phyloP scores from a whole-genome alignment of 2,888 invertebrate genomes.

The Drosophila paranaensis region DNA sequence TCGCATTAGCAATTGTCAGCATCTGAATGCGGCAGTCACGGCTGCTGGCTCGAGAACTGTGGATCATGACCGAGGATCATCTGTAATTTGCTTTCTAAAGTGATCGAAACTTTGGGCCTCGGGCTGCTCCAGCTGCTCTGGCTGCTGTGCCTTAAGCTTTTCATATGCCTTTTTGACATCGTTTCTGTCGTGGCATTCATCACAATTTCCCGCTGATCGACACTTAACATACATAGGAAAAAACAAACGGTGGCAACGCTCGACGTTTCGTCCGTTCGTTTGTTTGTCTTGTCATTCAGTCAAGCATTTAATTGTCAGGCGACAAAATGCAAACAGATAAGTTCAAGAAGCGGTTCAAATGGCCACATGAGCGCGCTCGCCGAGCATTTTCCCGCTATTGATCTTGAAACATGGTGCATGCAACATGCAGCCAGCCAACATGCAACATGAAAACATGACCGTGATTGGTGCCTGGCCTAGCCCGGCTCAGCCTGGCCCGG shows the following conservation, averaged over 20 bases:
- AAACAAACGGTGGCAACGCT: slow-evolving; percentile 29
- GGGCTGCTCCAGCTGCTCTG: not conserved
- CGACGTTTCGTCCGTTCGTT: slow-evolving; percentile 32
- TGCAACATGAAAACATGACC: slow-evolving; percentile 64
- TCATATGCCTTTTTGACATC: slow-evolving; percentile 62
- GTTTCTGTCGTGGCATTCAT: slow-evolving; percentile 53
- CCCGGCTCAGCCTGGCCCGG: slow-evolving; percentile 17
- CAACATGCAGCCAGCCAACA: slow-evolving; percentile 44
- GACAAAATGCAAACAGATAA: slow-evolving; percentile 78
- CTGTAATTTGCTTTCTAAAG: slow-evolving; percentile 76
- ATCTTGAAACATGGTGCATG: slow-evolving; percentile 60
- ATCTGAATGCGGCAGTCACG: slow-evolving; percentile 70
- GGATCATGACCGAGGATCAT: slow-evolving; percentile 72
- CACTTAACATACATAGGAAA: slow-evolving; percentile 51
- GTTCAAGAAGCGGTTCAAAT: slow-evolving; percentile 65
- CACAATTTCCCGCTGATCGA: slow-evolving; percentile 70
- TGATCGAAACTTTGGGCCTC: slow-evolving; percentile 37
- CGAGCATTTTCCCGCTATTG: slow-evolving; percentile 61
- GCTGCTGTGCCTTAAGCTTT: slow-evolving; percentile 27
- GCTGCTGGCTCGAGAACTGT: slow-evolving; percentile 37
- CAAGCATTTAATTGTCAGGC: slow-evolving; percentile 77
- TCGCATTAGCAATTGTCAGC: slow-evolving; percentile 64
- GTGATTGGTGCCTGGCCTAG: slow-evolving; percentile 44
- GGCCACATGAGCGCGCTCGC: slow-evolving; percentile 44
- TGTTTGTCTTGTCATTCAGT: slow-evolving; percentile 74